Percentiles rank a stretch among this genome's conserved stretches.
These are phyloP conservation scores for Cyanocitta stelleri DNA, from an alignment of 2,113 vertebrate genomes.

Conservation along the genomic window DNA sequence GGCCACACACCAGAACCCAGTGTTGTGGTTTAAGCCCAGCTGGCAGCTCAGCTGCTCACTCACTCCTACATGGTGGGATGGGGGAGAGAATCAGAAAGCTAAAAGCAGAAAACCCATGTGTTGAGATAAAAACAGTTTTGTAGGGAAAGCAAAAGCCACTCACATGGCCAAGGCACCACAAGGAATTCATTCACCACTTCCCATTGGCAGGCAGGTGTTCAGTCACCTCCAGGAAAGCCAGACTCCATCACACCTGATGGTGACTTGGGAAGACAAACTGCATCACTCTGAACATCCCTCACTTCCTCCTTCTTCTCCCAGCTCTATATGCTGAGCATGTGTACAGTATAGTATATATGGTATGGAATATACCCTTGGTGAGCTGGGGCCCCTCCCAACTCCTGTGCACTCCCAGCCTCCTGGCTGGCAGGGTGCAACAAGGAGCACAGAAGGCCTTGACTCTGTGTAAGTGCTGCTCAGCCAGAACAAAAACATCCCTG, in stretches of 20 bases:
- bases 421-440: not conserved
- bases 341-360: not conserved
- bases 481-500: not conserved
- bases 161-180: not conserved
- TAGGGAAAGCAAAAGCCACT: not conserved
- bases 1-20: not conserved
- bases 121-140: not conserved
- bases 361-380: not conserved
- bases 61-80: rapidly evolving
- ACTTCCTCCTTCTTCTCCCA: not conserved
- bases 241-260: not conserved
- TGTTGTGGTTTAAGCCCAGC: not conserved
- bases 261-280: not conserved
- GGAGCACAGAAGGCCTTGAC: not conserved
- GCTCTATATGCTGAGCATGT: not conserved
- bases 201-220: not conserved
- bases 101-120: not conserved
- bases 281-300: not conserved
- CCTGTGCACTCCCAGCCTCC: not conserved
- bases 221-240: not conserved
- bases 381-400: not conserved
- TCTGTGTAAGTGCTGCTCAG: not conserved
- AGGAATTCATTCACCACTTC: not conserved
- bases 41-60: not conserved
- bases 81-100: not conserved